A percentile compares a stretch with the other conserved stretches of the same genome.
Evolutionary conservation across 1,140 invertebrate species (phyloP).

Genomic region (Pteromalus puparum): DNA sequence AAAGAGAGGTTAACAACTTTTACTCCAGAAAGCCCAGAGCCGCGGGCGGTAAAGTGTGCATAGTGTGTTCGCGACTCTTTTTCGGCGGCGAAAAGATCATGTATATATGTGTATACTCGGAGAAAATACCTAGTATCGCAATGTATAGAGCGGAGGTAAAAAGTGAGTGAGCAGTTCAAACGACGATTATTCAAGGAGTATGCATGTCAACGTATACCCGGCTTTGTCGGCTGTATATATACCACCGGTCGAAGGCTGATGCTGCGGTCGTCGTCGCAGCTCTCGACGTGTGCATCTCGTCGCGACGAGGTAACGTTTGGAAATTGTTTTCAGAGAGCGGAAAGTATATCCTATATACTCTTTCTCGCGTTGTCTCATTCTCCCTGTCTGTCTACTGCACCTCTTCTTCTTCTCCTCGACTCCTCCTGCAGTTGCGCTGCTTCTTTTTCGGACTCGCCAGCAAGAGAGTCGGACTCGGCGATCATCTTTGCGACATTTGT

Average conservation of each 20-base stretch:
- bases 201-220: background rate
- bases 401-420: background rate
- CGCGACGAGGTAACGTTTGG: slow-evolving; percentile 40
- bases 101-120: no score
- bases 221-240: no score
- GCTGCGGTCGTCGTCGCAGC: background rate
- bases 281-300: background rate
- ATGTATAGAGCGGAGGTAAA: background rate
- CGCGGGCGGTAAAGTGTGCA: background rate
- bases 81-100: background rate
- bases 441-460: background rate
- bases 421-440: background rate
- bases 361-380: background rate
- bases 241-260: background rate
- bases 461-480: background rate
- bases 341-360: slow-evolving; percentile 13
- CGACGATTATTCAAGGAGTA: slow-evolving; percentile 28
- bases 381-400: background rate
- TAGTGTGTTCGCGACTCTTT: no score
- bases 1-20: slow-evolving; percentile 31
- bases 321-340: slow-evolving; percentile 28
- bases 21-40: slow-evolving; percentile 41
- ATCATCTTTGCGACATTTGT: slow-evolving; percentile 43
- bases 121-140: no score
- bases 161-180: slow-evolving; percentile 21